Evolutionary conservation across 2,888 invertebrate genomes (phyloP).

Genomic region (Sepiola atlantica): DNA sequence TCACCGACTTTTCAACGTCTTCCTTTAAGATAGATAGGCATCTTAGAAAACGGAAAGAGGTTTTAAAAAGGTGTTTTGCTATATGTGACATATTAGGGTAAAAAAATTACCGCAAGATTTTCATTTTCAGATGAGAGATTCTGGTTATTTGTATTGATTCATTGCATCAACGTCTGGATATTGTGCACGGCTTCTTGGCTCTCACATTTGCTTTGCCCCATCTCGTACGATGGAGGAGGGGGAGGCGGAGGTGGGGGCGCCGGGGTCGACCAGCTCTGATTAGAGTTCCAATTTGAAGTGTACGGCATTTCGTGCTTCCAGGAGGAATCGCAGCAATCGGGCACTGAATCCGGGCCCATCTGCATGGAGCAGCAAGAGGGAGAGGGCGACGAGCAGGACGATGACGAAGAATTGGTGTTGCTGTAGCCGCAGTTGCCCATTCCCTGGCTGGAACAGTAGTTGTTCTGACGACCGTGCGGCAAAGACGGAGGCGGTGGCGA

Average conservation of each 20-base stretch:
- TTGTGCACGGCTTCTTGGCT: conserved; percentile 44
- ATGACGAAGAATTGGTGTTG: not conserved
- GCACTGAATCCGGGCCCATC: conserved; percentile 16
- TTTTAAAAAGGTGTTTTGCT: not conserved
- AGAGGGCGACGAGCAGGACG: not conserved
- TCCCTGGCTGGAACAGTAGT: not conserved
- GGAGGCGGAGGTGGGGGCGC: not conserved
- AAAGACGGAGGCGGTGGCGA: not conserved
- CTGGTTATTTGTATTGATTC: not conserved
- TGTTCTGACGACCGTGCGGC: not conserved
- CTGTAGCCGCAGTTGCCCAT: conserved; percentile 10
- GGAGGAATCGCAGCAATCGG: not conserved
- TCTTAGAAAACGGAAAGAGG: not conserved
- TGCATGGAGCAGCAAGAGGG: not conserved
- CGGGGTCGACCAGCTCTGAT: not conserved
- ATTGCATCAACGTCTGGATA: conserved; percentile 42
- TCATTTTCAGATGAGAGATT: not conserved
- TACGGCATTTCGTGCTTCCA: conserved; percentile 5
- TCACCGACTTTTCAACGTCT: not conserved
- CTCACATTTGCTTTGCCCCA: conserved; percentile 32
- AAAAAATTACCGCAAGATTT: not conserved
- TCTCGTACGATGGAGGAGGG: not conserved
- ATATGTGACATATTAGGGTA: not conserved
- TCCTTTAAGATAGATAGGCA: not conserved
- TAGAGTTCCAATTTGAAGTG: conserved; percentile 24